A percentile compares a stretch with the other conserved stretches of the same genome.
phyloP scores from a whole-genome alignment of 2,797 vertebrate species.

The Poecilia picta region DNA sequence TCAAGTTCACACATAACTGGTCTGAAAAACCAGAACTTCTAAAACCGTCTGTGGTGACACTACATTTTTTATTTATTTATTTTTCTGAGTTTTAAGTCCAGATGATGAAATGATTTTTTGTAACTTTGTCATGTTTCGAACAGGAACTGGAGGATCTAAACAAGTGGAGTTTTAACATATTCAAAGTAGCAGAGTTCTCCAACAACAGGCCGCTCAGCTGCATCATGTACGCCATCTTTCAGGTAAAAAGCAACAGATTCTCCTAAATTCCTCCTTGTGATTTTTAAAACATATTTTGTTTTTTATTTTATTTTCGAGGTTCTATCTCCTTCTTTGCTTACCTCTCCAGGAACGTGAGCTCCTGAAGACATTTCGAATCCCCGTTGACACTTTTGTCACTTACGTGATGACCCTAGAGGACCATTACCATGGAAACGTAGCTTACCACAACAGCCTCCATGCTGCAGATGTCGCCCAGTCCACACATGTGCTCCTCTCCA shows the following conservation, averaged over 20 bases:
- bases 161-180: slow-evolving; percentile 92
- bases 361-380: slow-evolving; percentile 93
- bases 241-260: slow-evolving; percentile 71
- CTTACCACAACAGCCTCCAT: slow-evolving; percentile 95
- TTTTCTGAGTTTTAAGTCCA: background rate
- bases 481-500: slow-evolving; percentile 92
- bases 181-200: slow-evolving; percentile 86
- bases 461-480: slow-evolving; percentile 95
- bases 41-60: background rate
- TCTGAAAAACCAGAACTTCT: background rate
- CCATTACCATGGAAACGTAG: slow-evolving; percentile 93
- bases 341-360: slow-evolving; percentile 88
- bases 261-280: background rate
- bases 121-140: slow-evolving; percentile 24
- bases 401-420: slow-evolving; percentile 97
- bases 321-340: slow-evolving; percentile 14
- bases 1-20: background rate
- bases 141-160: slow-evolving; percentile 89
- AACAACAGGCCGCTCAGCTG: slow-evolving; percentile 89
- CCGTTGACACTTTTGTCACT: slow-evolving; percentile 90
- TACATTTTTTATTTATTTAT: background rate
- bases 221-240: slow-evolving; percentile 89
- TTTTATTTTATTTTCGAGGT: slow-evolving; percentile 17
- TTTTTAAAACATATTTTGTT: background rate
- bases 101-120: background rate